Percentiles rank a stretch among this genome's conserved stretches.
Evolutionary conservation across 2,888 invertebrate genomes (phyloP).

Genomic region (Hypomecis atomaria): DNA sequence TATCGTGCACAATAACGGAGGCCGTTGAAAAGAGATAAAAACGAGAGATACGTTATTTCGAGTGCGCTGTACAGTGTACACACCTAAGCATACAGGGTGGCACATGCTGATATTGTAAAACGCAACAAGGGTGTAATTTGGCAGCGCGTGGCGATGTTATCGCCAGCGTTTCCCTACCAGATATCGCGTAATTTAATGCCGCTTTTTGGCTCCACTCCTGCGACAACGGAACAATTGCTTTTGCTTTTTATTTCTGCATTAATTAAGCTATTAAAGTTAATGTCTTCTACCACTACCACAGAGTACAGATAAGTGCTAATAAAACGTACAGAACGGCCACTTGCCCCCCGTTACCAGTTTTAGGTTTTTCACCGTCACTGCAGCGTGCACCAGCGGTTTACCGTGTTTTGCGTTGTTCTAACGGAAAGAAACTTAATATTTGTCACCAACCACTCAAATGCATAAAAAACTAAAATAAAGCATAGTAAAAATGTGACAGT

Average conservation of each 20-base stretch:
- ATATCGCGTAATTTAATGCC: conserved; percentile 78
- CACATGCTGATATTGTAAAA: conserved; percentile 67
- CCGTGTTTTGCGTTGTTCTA: no score
- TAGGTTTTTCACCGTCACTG: no score
- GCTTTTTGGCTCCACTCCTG: conserved; percentile 69
- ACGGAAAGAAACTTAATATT: no score
- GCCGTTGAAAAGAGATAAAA: conserved; percentile 28
- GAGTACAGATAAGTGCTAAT: no score
- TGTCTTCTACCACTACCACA: conserved; percentile 1
- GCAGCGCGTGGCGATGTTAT: conserved; percentile 77
- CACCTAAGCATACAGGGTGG: conserved; percentile 31
- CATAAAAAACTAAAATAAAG: no score
- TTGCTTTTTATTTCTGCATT: conserved; percentile 53
- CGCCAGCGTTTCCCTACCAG: conserved; percentile 75
- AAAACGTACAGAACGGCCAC: no score
- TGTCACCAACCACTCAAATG: no score
- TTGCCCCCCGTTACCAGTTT: no score
- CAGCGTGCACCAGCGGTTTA: no score
- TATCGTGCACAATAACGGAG: conserved; percentile 26
- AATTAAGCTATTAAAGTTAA: conserved; percentile 49
- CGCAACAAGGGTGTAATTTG: conserved; percentile 80
- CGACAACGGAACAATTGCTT: conserved; percentile 57
- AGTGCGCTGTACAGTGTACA: conserved; percentile 24
- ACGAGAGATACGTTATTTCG: conserved; percentile 24
- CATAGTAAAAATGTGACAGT: no score